These are phyloP conservation scores for Andrena praecox DNA, from an alignment of 2,888 invertebrate species.

Conservation along the genomic window DNA sequence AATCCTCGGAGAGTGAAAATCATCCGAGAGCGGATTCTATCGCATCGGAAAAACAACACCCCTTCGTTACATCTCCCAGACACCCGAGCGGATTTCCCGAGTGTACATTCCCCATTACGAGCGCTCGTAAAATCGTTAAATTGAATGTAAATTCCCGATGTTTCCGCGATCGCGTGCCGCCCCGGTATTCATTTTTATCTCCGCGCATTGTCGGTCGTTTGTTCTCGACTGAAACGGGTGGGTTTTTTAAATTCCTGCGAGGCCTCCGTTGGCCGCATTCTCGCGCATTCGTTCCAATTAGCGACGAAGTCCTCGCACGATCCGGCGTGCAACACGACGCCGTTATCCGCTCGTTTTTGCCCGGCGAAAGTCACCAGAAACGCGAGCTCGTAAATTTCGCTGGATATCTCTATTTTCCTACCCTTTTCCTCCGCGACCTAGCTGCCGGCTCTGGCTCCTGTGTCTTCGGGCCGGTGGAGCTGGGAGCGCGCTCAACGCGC, in stretches of 20 bases:
- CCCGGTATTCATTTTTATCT: constrained; percentile 26
- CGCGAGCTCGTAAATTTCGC: constrained; percentile 29
- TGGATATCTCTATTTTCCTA: constrained; percentile 16
- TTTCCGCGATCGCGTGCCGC: background rate
- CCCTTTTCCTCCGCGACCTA: background rate
- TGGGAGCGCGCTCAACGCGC: background rate
- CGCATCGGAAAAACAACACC: background rate
- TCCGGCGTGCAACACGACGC: constrained; percentile 12
- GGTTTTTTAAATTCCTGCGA: constrained; percentile 16
- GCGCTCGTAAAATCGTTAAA: constrained; percentile 27
- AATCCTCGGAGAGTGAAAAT: constrained; percentile 3
- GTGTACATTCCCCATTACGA: constrained; percentile 15
- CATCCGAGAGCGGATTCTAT: background rate
- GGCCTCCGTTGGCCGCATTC: constrained; percentile 1
- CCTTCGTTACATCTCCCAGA: background rate
- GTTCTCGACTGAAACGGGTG: background rate
- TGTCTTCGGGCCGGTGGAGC: background rate
- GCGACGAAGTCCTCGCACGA: constrained; percentile 29
- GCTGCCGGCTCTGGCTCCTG: background rate
- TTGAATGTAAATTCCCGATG: constrained; percentile 28
- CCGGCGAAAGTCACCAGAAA: constrained; percentile 5
- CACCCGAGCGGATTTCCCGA: background rate
- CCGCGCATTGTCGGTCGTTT: constrained; percentile 10
- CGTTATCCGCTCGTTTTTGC: constrained; percentile 21
- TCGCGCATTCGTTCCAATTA: constrained; percentile 56